Evolutionary conservation across 2,113 vertebrate genomes (phyloP), one percentile per base, ranked within the genome.

Genomic region (Bagarius yarrelli): DNA sequence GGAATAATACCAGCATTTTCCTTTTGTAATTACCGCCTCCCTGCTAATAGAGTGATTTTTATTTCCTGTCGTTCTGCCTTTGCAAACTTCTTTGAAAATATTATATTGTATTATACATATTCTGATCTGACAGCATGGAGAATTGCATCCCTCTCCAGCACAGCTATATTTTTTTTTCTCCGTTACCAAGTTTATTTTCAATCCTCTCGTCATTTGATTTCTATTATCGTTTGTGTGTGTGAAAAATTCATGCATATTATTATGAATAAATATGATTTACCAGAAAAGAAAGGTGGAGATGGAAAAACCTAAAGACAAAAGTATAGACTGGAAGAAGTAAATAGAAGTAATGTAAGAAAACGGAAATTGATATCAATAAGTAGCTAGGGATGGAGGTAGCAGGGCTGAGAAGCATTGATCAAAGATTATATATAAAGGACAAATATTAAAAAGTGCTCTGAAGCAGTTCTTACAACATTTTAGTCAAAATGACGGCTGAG

Each of bases 51-150:
- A 78, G 76, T 78, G 76, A 16, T 60, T 59, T 66, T 57, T 55
- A 16, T 53, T 72, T 89, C 32, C 47, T 63, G 53, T 47, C 40
- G 18, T 36, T 18, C 52, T 81, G 16, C 23, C 57, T 73, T 9
- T 5, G 50, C 70, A 63, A 71, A 47, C 66, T 66, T 23, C 44
- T 63, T 40, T n/a, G 23, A 69, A 34, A 50, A 83, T 69, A 78
- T 78, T 55, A 61, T 40, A 19, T 63, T 76, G 11, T 47, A 47
- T 47, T 55, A 61, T 76, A 15, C 23, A 44, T 53, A 19, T 63
- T 80, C 71, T 40, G 57, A 69, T 69, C 63, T 79, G 78, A 84
- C 78, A 81, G 74, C 77, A 76, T 61, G 59, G 36, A 81, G 69
- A 85, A 84, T 84, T 70, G 71, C 78, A 71, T 82, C 59, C 50